These are phyloP conservation scores for Ganaspis brasiliensis DNA, from an alignment of 2,888 invertebrate genomes.

Conservation along the genomic window DNA sequence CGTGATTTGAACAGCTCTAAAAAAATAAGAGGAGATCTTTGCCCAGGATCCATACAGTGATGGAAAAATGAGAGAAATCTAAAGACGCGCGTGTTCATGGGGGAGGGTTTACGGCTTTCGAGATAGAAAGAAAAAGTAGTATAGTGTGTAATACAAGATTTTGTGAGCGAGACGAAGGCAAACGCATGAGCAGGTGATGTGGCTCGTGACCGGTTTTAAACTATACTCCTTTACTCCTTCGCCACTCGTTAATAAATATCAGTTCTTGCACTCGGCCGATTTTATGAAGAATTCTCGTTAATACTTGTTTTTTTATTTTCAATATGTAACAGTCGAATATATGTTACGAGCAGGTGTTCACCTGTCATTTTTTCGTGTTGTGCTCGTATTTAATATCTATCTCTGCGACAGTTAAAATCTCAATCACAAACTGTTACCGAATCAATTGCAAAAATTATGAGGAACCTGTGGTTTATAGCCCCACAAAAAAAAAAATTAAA, in stretches of 20 bases:
- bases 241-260: constrained; percentile 21
- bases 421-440: too few species aligned
- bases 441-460: too few species aligned
- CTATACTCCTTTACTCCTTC: background rate
- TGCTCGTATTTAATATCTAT: too few species aligned
- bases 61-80: constrained; percentile 29
- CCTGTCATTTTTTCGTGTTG: background rate
- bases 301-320: background rate
- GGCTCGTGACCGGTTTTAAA: constrained; percentile 24
- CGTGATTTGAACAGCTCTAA: constrained; percentile 72
- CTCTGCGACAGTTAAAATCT: too few species aligned
- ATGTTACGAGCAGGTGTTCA: background rate
- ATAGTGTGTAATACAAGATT: background rate
- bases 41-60: background rate
- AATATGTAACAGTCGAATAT: background rate
- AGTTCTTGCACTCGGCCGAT: background rate
- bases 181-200: constrained; percentile 35
- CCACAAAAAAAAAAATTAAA: too few species aligned
- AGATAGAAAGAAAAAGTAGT: background rate
- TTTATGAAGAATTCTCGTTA: background rate
- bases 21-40: constrained; percentile 31
- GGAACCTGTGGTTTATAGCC: too few species aligned
- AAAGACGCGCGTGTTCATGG: constrained; percentile 18
- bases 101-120: constrained; percentile 12
- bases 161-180: constrained; percentile 12